Conservation (phyloP, 2,113 vertebrate genomes). For the Alaudala cheleensis region DNA sequence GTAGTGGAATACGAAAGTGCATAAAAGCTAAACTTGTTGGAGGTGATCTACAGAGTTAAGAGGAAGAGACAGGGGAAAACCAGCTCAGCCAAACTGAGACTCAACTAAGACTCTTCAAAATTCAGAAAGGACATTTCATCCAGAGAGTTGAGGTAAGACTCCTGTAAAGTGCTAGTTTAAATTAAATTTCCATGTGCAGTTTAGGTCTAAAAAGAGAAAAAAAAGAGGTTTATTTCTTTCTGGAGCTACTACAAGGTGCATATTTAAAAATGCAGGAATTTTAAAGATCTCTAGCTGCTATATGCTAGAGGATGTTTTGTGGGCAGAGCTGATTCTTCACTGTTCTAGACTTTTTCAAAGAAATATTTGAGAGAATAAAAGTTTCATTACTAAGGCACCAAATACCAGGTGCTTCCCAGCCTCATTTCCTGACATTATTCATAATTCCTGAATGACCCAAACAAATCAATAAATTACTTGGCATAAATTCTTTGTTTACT, state of each 20-base stretch:
- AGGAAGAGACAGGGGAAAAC: neutral
- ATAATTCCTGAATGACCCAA: neutral
- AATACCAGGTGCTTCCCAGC: neutral
- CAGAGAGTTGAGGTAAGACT: neutral
- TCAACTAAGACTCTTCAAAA: neutral
- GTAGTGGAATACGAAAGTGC: slow-evolving; percentile 27
- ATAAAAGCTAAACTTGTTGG: slow-evolving; percentile 64
- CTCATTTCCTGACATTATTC: neutral
- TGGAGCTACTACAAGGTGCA: neutral
- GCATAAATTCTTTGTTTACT: neutral
- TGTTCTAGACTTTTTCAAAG: neutral
- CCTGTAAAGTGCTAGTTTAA: neutral
- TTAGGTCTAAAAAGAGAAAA: neutral
- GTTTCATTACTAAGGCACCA: neutral
- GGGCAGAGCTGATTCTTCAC: neutral
- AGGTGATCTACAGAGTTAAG: neutral
- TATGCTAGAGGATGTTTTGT: neutral
- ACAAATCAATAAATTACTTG: neutral
- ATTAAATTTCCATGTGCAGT: neutral
- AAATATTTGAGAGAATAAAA: neutral
- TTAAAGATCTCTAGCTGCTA: neutral
- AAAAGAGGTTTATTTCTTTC: neutral
- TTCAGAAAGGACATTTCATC: neutral
- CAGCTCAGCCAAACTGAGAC: neutral
- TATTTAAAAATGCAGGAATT: neutral